These are phyloP conservation scores for Alviniconcha marisindica DNA, from an alignment of 1,140 invertebrate genomes.

Conservation along the genomic window DNA sequence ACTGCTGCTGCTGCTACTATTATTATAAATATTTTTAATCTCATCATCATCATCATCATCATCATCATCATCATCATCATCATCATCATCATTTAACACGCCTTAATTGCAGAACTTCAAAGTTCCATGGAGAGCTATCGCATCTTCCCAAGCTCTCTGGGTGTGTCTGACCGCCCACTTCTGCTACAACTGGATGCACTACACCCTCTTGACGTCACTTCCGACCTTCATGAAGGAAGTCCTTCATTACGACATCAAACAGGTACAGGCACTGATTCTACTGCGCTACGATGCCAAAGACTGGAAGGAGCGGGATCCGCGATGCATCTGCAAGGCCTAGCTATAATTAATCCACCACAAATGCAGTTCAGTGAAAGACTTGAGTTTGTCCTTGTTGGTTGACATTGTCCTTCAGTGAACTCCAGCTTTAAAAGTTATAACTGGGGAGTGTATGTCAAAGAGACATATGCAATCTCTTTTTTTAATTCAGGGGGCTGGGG, in stretches of 20 bases:
- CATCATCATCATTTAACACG: too few species aligned
- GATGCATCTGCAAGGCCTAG: neutral
- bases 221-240: constrained; percentile 96
- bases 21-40: too few species aligned
- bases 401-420: neutral
- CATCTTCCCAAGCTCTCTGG: constrained; percentile 90
- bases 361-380: neutral
- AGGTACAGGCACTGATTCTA: constrained; percentile 77
- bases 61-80: too few species aligned
- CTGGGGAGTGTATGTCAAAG: neutral
- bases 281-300: neutral
- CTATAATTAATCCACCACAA: neutral
- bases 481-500: too few species aligned
- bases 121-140: constrained; percentile 95
- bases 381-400: neutral
- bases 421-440: neutral
- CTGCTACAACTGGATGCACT: constrained; percentile 95
- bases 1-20: too few species aligned
- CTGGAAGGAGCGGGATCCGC: neutral
- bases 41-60: too few species aligned
- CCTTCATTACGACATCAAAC: constrained; percentile 88
- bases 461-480: too few species aligned
- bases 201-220: constrained; percentile 94
- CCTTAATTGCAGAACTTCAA: constrained; percentile 49
- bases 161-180: constrained; percentile 90